Evolutionary conservation across 2,113 vertebrate genomes (phyloP).

Genomic region (Neotoma lepida): DNA sequence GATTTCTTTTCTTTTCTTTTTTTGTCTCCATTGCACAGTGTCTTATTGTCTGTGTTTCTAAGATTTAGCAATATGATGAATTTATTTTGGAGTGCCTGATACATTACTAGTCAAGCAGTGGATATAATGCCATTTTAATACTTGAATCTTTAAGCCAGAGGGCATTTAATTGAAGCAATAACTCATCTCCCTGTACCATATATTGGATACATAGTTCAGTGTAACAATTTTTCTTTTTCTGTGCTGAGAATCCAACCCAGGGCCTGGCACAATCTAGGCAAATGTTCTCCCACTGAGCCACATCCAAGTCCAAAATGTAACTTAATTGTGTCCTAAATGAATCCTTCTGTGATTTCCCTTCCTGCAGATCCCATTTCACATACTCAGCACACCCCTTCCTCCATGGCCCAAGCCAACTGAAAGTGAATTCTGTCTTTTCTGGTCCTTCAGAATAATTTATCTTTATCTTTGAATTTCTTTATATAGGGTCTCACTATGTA

Average conservation of each 20-base stretch:
- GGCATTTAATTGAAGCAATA: conserved; percentile 18
- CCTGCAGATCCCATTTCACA: background rate
- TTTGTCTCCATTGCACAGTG: conserved; percentile 49
- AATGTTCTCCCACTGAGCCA: background rate
- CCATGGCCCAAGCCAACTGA: background rate
- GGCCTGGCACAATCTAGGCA: background rate
- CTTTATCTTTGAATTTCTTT: background rate
- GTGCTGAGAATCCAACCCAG: background rate
- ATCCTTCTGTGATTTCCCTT: conserved; percentile 44
- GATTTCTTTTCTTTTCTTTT: background rate
- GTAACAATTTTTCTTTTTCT: background rate
- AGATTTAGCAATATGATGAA: conserved; percentile 62
- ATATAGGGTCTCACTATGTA: background rate
- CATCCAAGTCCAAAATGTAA: background rate
- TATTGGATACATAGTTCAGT: conserved; percentile 15
- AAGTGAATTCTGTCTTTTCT: conserved; percentile 41
- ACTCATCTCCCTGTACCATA: background rate
- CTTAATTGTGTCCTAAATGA: background rate
- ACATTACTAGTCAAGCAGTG: background rate
- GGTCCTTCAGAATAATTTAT: conserved; percentile 3
- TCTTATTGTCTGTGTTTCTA: conserved; percentile 63
- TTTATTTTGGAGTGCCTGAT: background rate
- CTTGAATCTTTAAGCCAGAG: conserved; percentile 39
- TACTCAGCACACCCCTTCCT: background rate
- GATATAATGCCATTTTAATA: conserved; percentile 25